These are phyloP conservation scores for Leuciscus idus DNA, from an alignment of 2,113 vertebrate genomes.

Conservation along the genomic window DNA sequence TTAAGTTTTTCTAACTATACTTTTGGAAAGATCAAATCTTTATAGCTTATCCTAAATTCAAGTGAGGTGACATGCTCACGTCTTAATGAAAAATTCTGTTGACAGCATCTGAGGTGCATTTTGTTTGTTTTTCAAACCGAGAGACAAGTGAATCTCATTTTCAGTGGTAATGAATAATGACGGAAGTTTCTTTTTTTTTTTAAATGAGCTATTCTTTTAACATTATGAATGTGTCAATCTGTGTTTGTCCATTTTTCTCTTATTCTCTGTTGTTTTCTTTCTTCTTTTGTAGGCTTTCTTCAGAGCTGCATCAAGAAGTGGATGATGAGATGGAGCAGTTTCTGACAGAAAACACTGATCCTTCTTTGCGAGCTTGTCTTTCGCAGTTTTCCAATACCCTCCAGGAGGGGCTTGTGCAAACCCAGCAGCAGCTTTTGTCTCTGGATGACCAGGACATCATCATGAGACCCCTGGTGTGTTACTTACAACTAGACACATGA, in stretches of 20 bases:
- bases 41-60: neutral
- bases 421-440: conserved; percentile 66
- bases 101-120: neutral
- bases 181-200: neutral
- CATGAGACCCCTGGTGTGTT: conserved; percentile 79
- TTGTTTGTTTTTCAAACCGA: neutral
- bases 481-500: conserved; percentile 15
- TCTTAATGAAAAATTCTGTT: neutral
- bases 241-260: neutral
- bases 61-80: neutral
- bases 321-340: conserved; percentile 63
- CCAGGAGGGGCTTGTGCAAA: conserved; percentile 66
- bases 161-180: neutral
- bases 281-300: conserved; percentile 29
- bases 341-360: conserved; percentile 72
- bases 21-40: neutral
- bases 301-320: conserved; percentile 62
- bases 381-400: conserved; percentile 70
- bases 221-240: neutral
- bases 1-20: neutral
- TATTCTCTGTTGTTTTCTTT: neutral
- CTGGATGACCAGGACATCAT: conserved; percentile 71
- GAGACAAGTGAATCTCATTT: neutral
- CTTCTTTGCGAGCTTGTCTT: conserved; percentile 64
- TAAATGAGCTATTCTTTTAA: neutral